Evolutionary conservation across 1,140 invertebrate species (phyloP), one percentile per base, ranked within the genome.

Genomic region (Zaprionus africanus): DNA sequence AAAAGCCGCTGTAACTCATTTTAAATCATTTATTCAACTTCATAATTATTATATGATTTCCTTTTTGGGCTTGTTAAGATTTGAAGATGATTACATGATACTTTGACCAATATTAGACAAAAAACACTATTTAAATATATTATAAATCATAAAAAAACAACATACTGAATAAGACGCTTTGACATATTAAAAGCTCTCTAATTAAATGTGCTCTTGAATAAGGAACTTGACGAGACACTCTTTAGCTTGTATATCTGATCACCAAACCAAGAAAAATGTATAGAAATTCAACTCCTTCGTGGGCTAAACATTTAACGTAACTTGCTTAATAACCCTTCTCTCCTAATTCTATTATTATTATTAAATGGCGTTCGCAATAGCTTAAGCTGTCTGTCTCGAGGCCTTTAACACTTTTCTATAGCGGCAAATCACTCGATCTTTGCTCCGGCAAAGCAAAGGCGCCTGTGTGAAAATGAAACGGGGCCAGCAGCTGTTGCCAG

Each of bases 401-500:
- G 46, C 46, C 19, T 24, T 51, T 2, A 38, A 24, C 36, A 61
- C 38, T 74, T 67, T 31, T 41, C 49, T 38, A 53, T 19, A 53
- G 26, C 12, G 22, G 43, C 46, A 58, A 69, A 75, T 70, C 38
- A 0, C 17, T 17, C 57, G 51, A 75, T 63, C 66, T 31, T 58
- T 54, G 34, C 17, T 12, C 11, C 12, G 1, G 11, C 43, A 34
- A 7, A 69, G 19, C 19, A 13, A 26, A 59, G 57, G 38, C 24
- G 54, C 7, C 46, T 49, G 46, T 17, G 46, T 49, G 46, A 24
- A 53, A 12, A 26, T 66, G 17, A 46, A 62, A 56, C 62, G 59
- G 65, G 56, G 57, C 28, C 41, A 58, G 66, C 64, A 69, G 43
- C 59, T 68, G 71, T 78, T 69, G 61, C 65, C 36, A 60, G 15